phyloP scores from a whole-genome alignment of 92 coral and sea anemone species.

The Porites divaricata region DNA sequence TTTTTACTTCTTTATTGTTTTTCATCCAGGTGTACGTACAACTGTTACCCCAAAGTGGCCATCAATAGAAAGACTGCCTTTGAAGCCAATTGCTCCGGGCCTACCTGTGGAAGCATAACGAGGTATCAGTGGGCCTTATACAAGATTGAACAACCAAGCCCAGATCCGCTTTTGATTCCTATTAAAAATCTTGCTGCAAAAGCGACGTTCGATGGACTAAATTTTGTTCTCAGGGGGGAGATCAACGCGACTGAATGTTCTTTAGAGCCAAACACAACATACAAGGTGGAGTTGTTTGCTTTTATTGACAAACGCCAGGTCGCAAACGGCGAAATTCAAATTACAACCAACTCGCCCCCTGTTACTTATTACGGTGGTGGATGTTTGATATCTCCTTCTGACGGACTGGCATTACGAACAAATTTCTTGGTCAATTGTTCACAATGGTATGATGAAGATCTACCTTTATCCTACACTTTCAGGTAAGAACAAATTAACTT shows the following conservation, averaged over 20 bases:
- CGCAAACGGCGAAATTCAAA: neutral
- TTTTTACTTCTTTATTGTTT: neutral
- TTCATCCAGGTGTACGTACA: conserved; percentile 50
- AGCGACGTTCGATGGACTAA: conserved; percentile 59
- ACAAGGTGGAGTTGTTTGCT: neutral
- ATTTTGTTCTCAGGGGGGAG: conserved; percentile 52
- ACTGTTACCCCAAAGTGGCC: conserved; percentile 64
- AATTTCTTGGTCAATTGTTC: conserved; percentile 52
- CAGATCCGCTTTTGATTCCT: conserved; percentile 28
- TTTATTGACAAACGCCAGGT: neutral
- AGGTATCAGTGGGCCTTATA: conserved; percentile 65
- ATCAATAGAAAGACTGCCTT: conserved; percentile 43
- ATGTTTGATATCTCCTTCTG: conserved; percentile 48
- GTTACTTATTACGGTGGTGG: neutral
- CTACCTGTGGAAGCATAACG: conserved; percentile 48
- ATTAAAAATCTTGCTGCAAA: conserved; percentile 32
- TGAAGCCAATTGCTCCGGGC: conserved; percentile 61
- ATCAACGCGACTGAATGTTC: neutral
- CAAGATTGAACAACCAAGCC: neutral
- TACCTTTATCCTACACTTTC: conserved; percentile 71
- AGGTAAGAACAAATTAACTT: conserved; percentile 18
- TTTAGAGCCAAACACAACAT: neutral
- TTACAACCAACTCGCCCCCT: conserved; percentile 20
- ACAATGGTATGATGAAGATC: conserved; percentile 64
- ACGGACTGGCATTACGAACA: conserved; percentile 66